phyloP scores from a whole-genome alignment of 2,888 invertebrate species.

The Phortica magna region DNA sequence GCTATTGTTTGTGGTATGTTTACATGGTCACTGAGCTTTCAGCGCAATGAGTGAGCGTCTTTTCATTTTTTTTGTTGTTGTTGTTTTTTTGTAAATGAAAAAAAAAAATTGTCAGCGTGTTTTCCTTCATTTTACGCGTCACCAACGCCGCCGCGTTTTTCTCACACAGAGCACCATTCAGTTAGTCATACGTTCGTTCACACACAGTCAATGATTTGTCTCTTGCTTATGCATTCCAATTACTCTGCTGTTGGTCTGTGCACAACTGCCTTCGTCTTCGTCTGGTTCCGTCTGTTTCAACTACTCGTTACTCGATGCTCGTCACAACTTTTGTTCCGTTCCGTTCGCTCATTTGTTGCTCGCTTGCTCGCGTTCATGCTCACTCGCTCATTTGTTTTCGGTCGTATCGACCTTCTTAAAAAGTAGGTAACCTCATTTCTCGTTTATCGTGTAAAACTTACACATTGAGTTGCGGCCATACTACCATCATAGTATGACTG shows the following conservation, averaged over 20 bases:
- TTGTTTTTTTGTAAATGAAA: background rate
- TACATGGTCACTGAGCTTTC: conserved; percentile 72
- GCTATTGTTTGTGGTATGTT: conserved; percentile 52
- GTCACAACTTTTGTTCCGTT: conserved; percentile 6
- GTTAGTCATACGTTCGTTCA: background rate
- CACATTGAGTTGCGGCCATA: conserved; percentile 41
- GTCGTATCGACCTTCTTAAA: conserved; percentile 77
- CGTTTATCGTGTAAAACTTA: conserved; percentile 75
- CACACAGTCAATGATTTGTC: background rate
- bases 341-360: conserved; percentile 28
- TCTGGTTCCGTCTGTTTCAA: background rate
- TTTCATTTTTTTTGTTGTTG: conserved; percentile 14
- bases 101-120: conserved; percentile 7
- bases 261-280: background rate
- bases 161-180: no score
- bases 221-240: conserved; percentile 20
- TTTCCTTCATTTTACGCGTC: conserved; percentile 1
- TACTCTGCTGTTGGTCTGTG: conserved; percentile 4
- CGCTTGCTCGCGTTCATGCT: conserved; percentile 45
- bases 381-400: conserved; percentile 71
- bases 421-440: conserved; percentile 77
- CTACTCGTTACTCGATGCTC: conserved; percentile 21
- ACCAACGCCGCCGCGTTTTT: conserved; percentile 23
- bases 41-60: conserved; percentile 39
- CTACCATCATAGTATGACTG: background rate